These are phyloP conservation scores for Torymus auratus DNA, from an alignment of 2,888 invertebrate genomes.

Conservation along the genomic window DNA sequence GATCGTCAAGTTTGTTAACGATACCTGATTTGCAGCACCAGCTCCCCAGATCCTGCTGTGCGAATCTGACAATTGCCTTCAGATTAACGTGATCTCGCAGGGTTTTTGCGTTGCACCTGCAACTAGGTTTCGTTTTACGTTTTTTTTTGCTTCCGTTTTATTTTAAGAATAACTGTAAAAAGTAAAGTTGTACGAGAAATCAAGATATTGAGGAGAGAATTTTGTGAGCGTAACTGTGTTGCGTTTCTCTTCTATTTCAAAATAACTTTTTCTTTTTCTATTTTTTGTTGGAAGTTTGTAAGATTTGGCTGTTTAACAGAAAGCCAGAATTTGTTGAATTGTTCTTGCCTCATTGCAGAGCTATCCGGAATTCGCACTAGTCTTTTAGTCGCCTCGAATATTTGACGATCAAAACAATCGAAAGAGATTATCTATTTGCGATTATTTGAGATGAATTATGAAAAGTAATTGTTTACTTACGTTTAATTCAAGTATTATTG, in stretches of 20 bases:
- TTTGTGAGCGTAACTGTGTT: conserved; percentile 43
- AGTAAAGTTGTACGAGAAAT: conserved; percentile 36
- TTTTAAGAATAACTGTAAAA: conserved; percentile 55
- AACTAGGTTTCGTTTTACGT: conserved; percentile 54
- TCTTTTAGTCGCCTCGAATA: conserved; percentile 43
- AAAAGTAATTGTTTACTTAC: conserved; percentile 57
- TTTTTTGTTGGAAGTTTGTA: conserved; percentile 54
- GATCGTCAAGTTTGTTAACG: conserved; percentile 65
- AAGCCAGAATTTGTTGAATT: conserved; percentile 62
- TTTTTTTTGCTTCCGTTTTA: conserved; percentile 52
- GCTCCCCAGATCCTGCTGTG: conserved; percentile 50
- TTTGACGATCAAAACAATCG: conserved; percentile 37
- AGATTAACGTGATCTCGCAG: conserved; percentile 58
- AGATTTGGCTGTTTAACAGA: conserved; percentile 42
- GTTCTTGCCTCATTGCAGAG: conserved; percentile 66
- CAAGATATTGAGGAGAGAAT: conserved; percentile 2
- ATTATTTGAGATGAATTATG: conserved; percentile 58
- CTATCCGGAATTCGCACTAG: conserved; percentile 65
- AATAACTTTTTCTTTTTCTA: conserved; percentile 47
- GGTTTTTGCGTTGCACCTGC: conserved; percentile 56
- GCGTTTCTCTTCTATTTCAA: conserved; percentile 47
- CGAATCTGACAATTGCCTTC: conserved; percentile 56
- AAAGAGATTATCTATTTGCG: conserved; percentile 44
- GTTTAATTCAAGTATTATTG: conserved; percentile 58
- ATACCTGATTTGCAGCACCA: conserved; percentile 59